phyloP scores from a whole-genome alignment of 2,797 vertebrate genomes.

The Bradypodion pumilum region DNA sequence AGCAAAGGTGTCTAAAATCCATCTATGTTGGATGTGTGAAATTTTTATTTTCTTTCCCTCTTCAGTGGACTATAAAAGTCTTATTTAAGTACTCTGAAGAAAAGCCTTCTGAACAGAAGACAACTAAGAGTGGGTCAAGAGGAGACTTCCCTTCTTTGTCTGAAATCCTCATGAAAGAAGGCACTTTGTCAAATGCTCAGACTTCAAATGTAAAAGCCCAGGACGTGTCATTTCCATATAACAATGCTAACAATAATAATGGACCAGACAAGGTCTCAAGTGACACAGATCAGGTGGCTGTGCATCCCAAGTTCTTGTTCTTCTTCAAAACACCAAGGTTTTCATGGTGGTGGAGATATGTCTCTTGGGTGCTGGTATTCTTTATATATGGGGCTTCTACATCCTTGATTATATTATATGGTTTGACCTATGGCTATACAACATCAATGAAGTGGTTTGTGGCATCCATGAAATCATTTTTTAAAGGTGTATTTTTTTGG shows the following conservation, averaged over 20 bases:
- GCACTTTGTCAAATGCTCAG: fast-evolving
- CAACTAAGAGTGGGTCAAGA: slow-evolving; percentile 16
- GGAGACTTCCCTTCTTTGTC: fast-evolving
- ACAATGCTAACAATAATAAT: fast-evolving
- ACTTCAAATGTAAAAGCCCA: fast-evolving
- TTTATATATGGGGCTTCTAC: too few relatives aligned
- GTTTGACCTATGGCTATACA: slow-evolving; percentile 71
- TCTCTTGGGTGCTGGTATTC: slow-evolving; percentile 66
- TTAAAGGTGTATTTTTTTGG: slow-evolving; percentile 61
- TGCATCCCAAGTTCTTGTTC: fast-evolving
- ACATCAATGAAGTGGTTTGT: slow-evolving; percentile 74
- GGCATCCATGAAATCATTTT: slow-evolving; percentile 64
- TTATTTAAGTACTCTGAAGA: slow-evolving; percentile 70
- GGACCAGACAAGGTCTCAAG: fast-evolving
- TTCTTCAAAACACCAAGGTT: neutral
- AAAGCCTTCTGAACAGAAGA: neutral
- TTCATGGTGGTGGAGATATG: slow-evolving; percentile 27
- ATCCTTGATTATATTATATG: slow-evolving; percentile 71
- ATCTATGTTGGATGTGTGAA: slow-evolving; percentile 70
- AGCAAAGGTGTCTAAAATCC: slow-evolving; percentile 35
- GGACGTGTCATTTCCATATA: fast-evolving
- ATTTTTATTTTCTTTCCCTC: slow-evolving; percentile 61
- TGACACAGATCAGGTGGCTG: fast-evolving
- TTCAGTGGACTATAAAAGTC: slow-evolving; percentile 60
- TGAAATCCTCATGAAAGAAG: neutral